phyloP scores from a whole-genome alignment of 2,113 vertebrate genomes.

The Gasterosteus nipponicus region DNA sequence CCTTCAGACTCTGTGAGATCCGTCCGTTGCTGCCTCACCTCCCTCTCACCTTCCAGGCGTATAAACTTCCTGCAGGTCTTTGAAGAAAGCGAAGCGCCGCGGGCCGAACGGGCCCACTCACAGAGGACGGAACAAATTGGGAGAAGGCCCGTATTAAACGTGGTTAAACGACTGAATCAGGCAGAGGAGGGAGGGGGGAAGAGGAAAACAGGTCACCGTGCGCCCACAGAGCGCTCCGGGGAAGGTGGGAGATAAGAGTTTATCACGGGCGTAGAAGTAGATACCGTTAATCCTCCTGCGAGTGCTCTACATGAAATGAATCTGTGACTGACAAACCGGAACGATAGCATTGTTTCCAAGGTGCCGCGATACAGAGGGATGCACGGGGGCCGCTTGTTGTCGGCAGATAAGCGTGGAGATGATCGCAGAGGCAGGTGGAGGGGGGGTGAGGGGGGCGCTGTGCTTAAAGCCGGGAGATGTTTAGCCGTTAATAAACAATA shows the following conservation, averaged over 20 bases:
- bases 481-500: slow-evolving; percentile 72
- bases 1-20: slow-evolving; percentile 30
- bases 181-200: slow-evolving; percentile 9
- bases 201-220: slow-evolving; percentile 75
- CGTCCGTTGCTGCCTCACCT: slow-evolving; percentile 29
- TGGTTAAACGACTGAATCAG: slow-evolving; percentile 72
- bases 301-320: slow-evolving; percentile 69
- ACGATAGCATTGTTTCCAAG: slow-evolving; percentile 75
- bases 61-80: slow-evolving; percentile 50
- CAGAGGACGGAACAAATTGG: slow-evolving; percentile 61
- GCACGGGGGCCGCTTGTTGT: slow-evolving; percentile 33
- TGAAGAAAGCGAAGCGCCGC: slow-evolving; percentile 5
- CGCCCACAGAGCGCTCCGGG: slow-evolving; percentile 70
- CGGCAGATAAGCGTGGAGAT: slow-evolving; percentile 66
- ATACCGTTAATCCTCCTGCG: slow-evolving; percentile 77
- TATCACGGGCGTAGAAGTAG: slow-evolving; percentile 75
- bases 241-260: slow-evolving; percentile 74
- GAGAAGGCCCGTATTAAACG: slow-evolving; percentile 65
- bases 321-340: slow-evolving; percentile 75
- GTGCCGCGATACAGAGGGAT: slow-evolving; percentile 30
- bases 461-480: slow-evolving; percentile 49
- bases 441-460: neutral
- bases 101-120: slow-evolving; percentile 26
- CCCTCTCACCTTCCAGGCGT: slow-evolving; percentile 32
- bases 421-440: slow-evolving; percentile 61